phyloP scores from a whole-genome alignment of 2,888 invertebrate species.

The Meloe dianella region DNA sequence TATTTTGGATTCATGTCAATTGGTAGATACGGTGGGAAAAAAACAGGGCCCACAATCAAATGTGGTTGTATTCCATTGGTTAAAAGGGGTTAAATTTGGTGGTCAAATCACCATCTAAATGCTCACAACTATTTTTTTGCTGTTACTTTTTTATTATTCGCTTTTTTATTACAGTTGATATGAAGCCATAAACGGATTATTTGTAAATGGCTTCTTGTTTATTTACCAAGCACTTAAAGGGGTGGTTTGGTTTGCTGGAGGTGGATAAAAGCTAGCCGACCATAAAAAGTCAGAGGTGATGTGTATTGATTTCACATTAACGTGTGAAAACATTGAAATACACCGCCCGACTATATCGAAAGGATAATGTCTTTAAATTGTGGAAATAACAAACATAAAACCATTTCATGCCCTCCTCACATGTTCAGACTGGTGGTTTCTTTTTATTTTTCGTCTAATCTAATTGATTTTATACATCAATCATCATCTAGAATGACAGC shows the following conservation, averaged over 20 bases:
- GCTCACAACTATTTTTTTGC: background rate
- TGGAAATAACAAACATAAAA: conserved; percentile 19
- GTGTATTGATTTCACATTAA: conserved; percentile 51
- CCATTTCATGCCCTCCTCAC: conserved; percentile 12
- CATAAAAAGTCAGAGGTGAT: conserved; percentile 49
- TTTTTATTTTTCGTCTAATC: background rate
- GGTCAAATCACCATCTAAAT: background rate
- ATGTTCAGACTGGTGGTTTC: background rate
- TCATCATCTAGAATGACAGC: background rate
- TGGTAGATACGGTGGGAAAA: conserved; percentile 6
- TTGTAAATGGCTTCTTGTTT: conserved; percentile 31
- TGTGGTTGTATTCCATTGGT: background rate
- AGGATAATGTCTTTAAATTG: conserved; percentile 9
- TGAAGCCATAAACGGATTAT: conserved; percentile 20
- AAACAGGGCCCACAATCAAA: conserved; percentile 1
- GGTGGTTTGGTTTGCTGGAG: conserved; percentile 30
- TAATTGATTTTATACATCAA: conserved; percentile 1
- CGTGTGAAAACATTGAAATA: conserved; percentile 39
- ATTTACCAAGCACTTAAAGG: conserved; percentile 26
- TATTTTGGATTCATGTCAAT: conserved; percentile 9
- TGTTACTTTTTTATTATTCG: background rate
- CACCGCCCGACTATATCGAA: background rate
- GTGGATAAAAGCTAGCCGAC: conserved; percentile 42
- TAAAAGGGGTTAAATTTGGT: background rate
- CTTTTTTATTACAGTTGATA: background rate